A percentile compares a stretch with the other conserved stretches of the same genome.
Evolutionary conservation across 2,113 vertebrate species (phyloP).

Genomic region (Pao palembangensis): DNA sequence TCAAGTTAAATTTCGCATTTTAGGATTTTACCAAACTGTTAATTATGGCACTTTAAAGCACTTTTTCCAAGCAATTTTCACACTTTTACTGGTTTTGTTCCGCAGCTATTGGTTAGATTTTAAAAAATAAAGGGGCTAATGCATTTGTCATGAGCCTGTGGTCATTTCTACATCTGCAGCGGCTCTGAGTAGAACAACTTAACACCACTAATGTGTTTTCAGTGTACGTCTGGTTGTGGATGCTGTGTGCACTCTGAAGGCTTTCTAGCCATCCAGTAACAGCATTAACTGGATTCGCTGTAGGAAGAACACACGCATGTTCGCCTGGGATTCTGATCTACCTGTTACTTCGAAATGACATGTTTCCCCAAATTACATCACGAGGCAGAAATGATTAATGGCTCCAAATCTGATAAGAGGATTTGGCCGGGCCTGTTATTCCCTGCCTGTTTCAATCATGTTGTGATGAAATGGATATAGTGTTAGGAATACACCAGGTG

Average conservation of each 20-base stretch:
- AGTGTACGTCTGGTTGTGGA: slow-evolving; percentile 9
- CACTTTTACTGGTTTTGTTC: too few species aligned
- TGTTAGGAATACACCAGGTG: slow-evolving; percentile 6
- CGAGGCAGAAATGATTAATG: slow-evolving; percentile 67
- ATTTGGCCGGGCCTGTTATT: slow-evolving; percentile 50
- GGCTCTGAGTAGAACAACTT: slow-evolving; percentile 10
- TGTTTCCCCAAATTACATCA: slow-evolving; percentile 61
- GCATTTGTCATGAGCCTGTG: slow-evolving; percentile 42
- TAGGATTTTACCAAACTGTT: too few species aligned
- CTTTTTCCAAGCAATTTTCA: too few species aligned
- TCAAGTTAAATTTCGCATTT: too few species aligned
- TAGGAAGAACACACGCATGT: slow-evolving; percentile 26
- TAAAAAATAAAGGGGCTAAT: neutral
- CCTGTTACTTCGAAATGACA: slow-evolving; percentile 58
- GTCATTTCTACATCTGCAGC: slow-evolving; percentile 5
- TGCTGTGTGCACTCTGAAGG: slow-evolving; percentile 20
- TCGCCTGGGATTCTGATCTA: slow-evolving; percentile 34
- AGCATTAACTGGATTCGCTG: slow-evolving; percentile 39
- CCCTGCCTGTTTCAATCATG: slow-evolving; percentile 60
- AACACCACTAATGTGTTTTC: slow-evolving; percentile 9
- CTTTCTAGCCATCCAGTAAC: slow-evolving; percentile 55
- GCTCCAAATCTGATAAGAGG: slow-evolving; percentile 64
- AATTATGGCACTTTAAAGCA: too few species aligned
- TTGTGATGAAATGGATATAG: slow-evolving; percentile 65
- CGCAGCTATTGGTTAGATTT: too few species aligned